Base-by-base conservation (phyloP, 2,888 invertebrate genomes). In the Gasteruption jaculator region DNA sequence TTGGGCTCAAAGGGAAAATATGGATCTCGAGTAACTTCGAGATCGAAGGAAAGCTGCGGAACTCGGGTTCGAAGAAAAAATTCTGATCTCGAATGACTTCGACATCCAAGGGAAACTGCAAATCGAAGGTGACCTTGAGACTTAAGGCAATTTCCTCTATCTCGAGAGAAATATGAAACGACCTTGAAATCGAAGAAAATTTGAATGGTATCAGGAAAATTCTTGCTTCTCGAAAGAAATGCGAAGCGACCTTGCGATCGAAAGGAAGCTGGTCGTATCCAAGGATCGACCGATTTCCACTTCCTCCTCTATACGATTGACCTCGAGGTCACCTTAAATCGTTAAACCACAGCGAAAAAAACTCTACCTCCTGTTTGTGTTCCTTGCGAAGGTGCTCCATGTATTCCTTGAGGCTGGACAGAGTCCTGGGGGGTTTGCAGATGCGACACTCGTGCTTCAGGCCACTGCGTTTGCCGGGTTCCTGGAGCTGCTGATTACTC, bases 401-500 rank as follows among this genome's bases (percentile, higher is more conserved):
- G 29, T 68, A 68, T 29, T 59, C 58, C 36, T 60, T 62, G 11
- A 65, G 53, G 31, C 45, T 60, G 1, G 56, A 19, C 24, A 43
- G 55, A 32, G 43, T 57, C 12, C 56, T 59, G 1, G 56, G 31
- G 1, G 57, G 68, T 50, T 58, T 71, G 56, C 63, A 73, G 35
- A 46, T 68, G 58, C 61, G 72, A 50, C 58, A 76, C 39, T 60
- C 62, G 50, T 60, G 60, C 45, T 40, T 54, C 35, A 53, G 60
- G 10, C 49, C 49, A 4, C 60, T 64, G 40, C 71, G 68, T 34
- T 74, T 70, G 44, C 71, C 71, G 20, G 50, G 40, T 36, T 53
- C 58, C 15, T 64, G 58, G 37, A 75, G 73, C 25, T n/a, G n/a
- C n/a, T n/a, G n/a, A n/a, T 75, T 75, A 18, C 60, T 63, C 38